Evolutionary conservation across 2,797 vertebrate genomes (phyloP).

Genomic region (Darevskia mixta): DNA sequence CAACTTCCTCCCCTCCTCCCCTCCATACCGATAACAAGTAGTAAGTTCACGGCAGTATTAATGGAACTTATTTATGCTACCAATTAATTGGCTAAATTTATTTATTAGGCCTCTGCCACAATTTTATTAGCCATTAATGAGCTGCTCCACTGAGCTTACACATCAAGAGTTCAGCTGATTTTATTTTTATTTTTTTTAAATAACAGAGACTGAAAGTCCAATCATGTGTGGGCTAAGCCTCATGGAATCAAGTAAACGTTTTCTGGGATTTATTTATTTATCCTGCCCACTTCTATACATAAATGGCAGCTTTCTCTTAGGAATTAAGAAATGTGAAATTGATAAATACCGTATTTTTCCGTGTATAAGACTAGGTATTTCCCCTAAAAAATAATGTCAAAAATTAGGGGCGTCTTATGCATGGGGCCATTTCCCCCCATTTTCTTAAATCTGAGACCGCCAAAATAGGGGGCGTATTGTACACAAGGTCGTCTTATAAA

Average conservation of each 20-base stretch:
- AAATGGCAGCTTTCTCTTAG: not conserved
- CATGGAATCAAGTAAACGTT: not conserved
- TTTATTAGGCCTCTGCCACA: constrained; percentile 39
- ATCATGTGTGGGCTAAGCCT: constrained; percentile 24
- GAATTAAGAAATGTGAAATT: not conserved
- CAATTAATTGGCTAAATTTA: constrained; percentile 33
- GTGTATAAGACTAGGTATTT: no score
- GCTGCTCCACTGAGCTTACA: constrained; percentile 34
- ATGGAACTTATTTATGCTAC: constrained; percentile 56
- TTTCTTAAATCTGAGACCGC: no score
- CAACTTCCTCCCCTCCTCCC: not conserved
- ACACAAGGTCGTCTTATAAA: no score
- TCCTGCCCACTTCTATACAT: not conserved
- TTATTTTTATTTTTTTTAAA: not conserved
- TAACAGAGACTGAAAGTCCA: constrained; percentile 28
- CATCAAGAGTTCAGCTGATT: constrained; percentile 46
- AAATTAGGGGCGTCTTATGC: no score
- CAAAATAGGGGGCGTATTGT: no score
- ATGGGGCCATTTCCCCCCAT: no score
- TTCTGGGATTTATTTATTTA: not conserved
- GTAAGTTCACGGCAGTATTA: constrained; percentile 42
- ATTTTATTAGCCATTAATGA: constrained; percentile 50
- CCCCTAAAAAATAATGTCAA: no score
- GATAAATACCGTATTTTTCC: not conserved
- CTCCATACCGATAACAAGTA: constrained; percentile 5